Base-by-base conservation (phyloP, 2,888 invertebrate genomes). In the Dynastes tityus region DNA sequence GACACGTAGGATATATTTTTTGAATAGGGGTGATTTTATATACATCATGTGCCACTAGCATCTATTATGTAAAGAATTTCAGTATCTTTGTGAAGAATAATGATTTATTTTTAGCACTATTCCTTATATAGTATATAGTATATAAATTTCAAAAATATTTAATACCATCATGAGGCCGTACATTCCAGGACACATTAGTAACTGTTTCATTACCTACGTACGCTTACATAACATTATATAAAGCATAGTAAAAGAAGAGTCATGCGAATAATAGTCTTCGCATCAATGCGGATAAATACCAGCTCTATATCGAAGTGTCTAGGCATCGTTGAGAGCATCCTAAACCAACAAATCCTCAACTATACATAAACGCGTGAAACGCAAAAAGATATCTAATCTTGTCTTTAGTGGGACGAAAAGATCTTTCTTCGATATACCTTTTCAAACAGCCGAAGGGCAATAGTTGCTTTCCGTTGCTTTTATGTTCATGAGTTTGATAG, bases 361-460 rank as follows among this genome's bases (percentile, higher is more conserved):
- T 51, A 70, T 70, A 49, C 29, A 51, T 27, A 53, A 70, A 70
- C 68, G 27, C 68, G 32, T 70, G 13, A 70, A 29, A 70, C 32
- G 68, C 68, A 45, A 53, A 65, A 70, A 49, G 53, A 70, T 53
- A 51, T 70, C 51, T 70, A 51, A 70, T 70, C 68, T 51, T 53
- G 53, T 49, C 51, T 70, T 27, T 51, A 53, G 68, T 49, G 49
- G 51, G 29, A 70, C 29, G 68, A 67, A 67, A 67, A 49, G 67
- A 70, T 70, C 32, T 70, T 53, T 51, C 27, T 27, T 70, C 68
- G 68, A 51, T 51, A 70, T 51, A 11, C 51, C 13, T 65, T 65
- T 40, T 65, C 68, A 70, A 51, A 53, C 51, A 53, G 51, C 32
- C 29, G 49, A 70, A 53, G 53, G 51, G 51, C 51, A 51, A 70